Evolutionary conservation across 2,888 invertebrate genomes (phyloP), one percentile per base, ranked within the genome.

Genomic region (Drosophila diplacantha): DNA sequence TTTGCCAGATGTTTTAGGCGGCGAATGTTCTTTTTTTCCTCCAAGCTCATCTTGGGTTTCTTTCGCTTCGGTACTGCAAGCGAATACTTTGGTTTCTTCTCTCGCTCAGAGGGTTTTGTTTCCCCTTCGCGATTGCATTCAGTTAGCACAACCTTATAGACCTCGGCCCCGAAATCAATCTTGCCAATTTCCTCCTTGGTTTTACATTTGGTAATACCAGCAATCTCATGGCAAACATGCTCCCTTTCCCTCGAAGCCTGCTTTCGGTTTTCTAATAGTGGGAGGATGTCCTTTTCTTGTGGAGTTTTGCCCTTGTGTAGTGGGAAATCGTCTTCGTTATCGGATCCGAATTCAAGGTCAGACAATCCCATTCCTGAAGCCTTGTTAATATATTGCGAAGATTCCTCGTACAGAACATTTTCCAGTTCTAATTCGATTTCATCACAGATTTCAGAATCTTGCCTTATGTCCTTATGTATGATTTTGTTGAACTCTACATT

Each of bases 21-120:
- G 0, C 72, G 69, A 5, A 59, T 57, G 0, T 58, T 66, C 49
- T 63, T 77, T 16, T 46, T 56, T 18, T 80, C 81, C 31, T 80
- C 83, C 26, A 34, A 52, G 11, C 57, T 62, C 2, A 57, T 52
- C 12, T 66, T 76, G 2, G 59, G 52, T 3, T 47, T 12, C 20
- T 24, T 49, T 7, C 6, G 9, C 12, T 26, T 54, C 11, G 41
- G 35, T 3, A 37, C 7, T 20, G 18, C 14, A n/a, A 58, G 18
- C 3, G 62, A 26, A 31, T 47, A n/a, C 18, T 46, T 47, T 9
- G 14, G 20, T 5, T 18, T 54, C 3, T 18, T 20, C 26, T 14
- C 22, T 3, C 2, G 20, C 29, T 39, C n/a, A 6, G 16, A 8
- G 3, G 31, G 3, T 4, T 29, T 4, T 2, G 16, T 32, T 12